Conservation (phyloP, 37 sponge, comb jelly and placozoan genomes). For the Halichondria panicea region DNA sequence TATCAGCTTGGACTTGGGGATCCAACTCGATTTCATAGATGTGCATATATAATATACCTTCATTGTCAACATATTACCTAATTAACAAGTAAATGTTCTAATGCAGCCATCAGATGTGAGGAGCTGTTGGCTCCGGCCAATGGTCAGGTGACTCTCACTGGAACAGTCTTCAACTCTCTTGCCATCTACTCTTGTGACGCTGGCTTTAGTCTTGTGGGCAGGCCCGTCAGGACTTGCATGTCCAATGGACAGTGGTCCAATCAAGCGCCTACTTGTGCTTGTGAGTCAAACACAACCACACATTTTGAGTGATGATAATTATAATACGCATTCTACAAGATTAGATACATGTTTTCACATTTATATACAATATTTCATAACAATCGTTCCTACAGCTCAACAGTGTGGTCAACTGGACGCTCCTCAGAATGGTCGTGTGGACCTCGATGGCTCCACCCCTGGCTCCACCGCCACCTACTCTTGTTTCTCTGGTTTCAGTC, state of each 20-base stretch:
- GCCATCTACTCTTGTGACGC: conserved; percentile 30
- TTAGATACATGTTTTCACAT: not conserved
- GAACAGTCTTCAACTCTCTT: conserved; percentile 10
- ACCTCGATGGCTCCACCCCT: not conserved
- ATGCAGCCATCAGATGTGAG: conserved; percentile 19
- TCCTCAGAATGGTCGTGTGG: conserved; percentile 7
- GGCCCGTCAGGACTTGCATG: conserved; percentile 17
- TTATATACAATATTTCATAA: too few species aligned
- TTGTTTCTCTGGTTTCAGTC: conserved; percentile 32
- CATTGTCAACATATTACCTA: not conserved
- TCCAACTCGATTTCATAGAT: too few species aligned
- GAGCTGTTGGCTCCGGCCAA: conserved; percentile 10
- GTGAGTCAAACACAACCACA: conserved; percentile 3
- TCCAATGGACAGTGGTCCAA: conserved; percentile 39
- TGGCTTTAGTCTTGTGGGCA: conserved; percentile 50
- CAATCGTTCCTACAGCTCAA: conserved; percentile 14
- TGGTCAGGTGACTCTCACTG: conserved; percentile 24
- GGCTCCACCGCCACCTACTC: conserved; percentile 36
- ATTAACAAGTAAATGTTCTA: not conserved
- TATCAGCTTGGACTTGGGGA: too few species aligned
- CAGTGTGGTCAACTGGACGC: conserved; percentile 3
- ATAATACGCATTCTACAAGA: not conserved
- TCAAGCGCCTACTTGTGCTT: conserved; percentile 29
- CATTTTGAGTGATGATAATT: not conserved
- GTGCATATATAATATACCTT: too few species aligned